Evolutionary conservation across 2,888 invertebrate species (phyloP).

Genomic region (Ophion ellenae): DNA sequence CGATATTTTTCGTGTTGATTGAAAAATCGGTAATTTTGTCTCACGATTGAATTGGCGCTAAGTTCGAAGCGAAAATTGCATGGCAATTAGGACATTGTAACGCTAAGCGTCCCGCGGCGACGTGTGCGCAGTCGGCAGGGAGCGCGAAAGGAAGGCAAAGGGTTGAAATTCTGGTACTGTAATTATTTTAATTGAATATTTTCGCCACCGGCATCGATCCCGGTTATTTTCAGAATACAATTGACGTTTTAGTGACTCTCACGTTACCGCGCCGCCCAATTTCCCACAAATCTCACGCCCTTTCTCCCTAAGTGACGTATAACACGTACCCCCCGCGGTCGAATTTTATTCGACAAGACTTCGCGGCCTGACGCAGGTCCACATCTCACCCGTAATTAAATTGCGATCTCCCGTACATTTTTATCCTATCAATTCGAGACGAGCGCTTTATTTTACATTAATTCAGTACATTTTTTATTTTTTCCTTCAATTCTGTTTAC

Average conservation of each 20-base stretch:
- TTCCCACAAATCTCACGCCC: conserved; percentile 58
- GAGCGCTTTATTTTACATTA: too few species aligned
- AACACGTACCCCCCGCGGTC: neutral
- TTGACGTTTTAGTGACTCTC: conserved; percentile 43
- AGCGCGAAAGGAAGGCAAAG: conserved; percentile 9
- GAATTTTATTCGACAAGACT: conserved; percentile 30
- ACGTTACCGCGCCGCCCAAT: conserved; percentile 50
- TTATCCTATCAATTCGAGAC: neutral
- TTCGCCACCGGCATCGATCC: conserved; percentile 45
- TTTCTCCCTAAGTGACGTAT: conserved; percentile 1
- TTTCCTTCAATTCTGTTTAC: neutral
- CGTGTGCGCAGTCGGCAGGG: conserved; percentile 33
- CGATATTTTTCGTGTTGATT: neutral
- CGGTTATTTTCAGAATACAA: conserved; percentile 54
- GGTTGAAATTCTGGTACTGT: conserved; percentile 23
- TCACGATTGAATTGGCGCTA: conserved; percentile 39
- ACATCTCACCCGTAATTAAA: conserved; percentile 18
- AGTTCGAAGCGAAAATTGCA: conserved; percentile 43
- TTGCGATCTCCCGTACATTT: neutral
- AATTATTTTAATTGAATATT: conserved; percentile 42
- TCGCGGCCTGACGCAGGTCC: neutral
- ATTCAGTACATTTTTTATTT: neutral
- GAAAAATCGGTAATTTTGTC: conserved; percentile 52
- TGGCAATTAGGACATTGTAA: conserved; percentile 59
- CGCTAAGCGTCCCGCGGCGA: conserved; percentile 38